A percentile compares a stretch with the other conserved stretches of the same genome.
Conservation (phyloP, 2,797 vertebrate species). For the Potorous gilbertii region DNA sequence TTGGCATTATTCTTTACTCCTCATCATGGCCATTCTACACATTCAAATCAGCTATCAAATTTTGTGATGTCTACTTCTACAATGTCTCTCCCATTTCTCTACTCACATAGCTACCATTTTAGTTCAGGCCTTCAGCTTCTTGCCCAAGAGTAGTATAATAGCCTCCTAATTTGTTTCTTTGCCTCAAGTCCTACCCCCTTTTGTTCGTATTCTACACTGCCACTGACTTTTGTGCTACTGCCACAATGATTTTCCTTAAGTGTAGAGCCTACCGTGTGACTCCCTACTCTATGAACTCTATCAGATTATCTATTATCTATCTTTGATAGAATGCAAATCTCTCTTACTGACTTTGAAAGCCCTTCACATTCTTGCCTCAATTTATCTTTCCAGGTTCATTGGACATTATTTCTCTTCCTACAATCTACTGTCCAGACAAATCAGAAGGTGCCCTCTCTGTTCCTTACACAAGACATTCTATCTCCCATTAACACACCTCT, state of each 20-base stretch:
- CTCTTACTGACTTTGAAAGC: background rate
- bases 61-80: background rate
- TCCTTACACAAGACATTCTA: too few relatives aligned
- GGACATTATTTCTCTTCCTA: too few relatives aligned
- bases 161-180: background rate
- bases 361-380: background rate
- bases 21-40: background rate
- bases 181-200: background rate
- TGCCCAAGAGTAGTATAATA: background rate
- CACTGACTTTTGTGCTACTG: too few relatives aligned
- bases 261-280: too few relatives aligned
- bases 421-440: too few relatives aligned
- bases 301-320: too few relatives aligned
- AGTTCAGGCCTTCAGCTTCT: background rate
- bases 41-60: background rate
- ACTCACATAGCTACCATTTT: background rate
- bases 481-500: too few relatives aligned
- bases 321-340: too few relatives aligned
- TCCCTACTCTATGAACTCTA: too few relatives aligned
- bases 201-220: too few relatives aligned
- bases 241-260: background rate
- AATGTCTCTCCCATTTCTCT: background rate
- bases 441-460: too few relatives aligned
- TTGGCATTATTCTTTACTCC: background rate
- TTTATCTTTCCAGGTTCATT: background rate